Percentiles rank a stretch among this genome's conserved stretches.
Evolutionary conservation across 2,113 vertebrate species (phyloP).

Genomic region (Paramormyrops kingsleyae): DNA sequence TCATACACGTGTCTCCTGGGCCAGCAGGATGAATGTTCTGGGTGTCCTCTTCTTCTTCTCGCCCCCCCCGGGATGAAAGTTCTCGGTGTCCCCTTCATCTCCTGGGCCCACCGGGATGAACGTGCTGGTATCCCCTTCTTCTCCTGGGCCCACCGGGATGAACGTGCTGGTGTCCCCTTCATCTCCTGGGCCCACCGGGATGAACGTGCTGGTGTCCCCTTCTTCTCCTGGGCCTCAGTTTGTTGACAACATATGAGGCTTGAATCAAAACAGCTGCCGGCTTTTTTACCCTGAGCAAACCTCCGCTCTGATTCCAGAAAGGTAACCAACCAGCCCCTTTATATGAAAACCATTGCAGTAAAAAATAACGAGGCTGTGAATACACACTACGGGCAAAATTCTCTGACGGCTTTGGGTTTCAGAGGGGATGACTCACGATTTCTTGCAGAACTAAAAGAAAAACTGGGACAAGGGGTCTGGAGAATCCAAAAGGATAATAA

Average conservation of each 20-base stretch:
- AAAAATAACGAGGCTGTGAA: background rate
- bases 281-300: constrained; percentile 19
- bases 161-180: background rate
- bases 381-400: background rate
- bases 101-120: background rate
- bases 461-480: background rate
- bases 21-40: background rate
- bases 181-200: background rate
- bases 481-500: constrained; percentile 17
- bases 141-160: background rate
- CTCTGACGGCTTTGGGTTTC: constrained; percentile 22
- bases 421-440: constrained; percentile 10
- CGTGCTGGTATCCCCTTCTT: background rate
- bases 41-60: background rate
- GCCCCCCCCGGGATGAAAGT: background rate
- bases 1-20: background rate
- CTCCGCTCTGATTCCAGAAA: background rate
- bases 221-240: background rate
- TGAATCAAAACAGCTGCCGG: constrained; percentile 21
- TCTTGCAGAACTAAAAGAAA: background rate
- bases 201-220: background rate
- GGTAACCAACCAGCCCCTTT: constrained; percentile 16
- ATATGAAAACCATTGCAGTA: constrained; percentile 19
- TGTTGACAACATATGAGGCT: constrained; percentile 8
- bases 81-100: background rate